Evolutionary conservation across 2,888 invertebrate genomes (phyloP).

Genomic region (Sicus ferrugineus): DNA sequence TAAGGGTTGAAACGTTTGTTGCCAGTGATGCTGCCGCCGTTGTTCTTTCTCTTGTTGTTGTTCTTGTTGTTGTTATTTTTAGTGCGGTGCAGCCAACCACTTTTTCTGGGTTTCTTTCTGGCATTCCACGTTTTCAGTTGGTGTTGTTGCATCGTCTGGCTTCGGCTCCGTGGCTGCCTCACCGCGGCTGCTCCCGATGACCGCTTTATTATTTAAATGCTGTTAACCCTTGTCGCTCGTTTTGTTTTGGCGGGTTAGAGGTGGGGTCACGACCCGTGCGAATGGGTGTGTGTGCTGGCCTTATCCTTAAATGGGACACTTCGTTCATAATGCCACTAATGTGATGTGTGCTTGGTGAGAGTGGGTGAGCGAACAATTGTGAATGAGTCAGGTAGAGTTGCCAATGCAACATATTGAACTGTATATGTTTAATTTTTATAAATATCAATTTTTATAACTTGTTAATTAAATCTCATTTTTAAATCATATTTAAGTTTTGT

Average conservation of each 20-base stretch:
- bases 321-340: slow-evolving; percentile 26
- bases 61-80: slow-evolving; percentile 8
- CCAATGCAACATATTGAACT: slow-evolving; percentile 20
- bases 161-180: slow-evolving; percentile 10
- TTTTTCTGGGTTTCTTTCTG: too few species aligned
- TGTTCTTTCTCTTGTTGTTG: neutral
- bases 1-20: slow-evolving; percentile 52
- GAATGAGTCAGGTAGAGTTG: slow-evolving; percentile 36
- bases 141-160: neutral
- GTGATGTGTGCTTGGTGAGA: neutral
- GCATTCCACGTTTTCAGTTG: too few species aligned
- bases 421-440: neutral
- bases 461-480: neutral
- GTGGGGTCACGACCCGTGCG: slow-evolving; percentile 50
- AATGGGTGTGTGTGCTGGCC: slow-evolving; percentile 36
- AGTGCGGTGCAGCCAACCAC: too few species aligned
- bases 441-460: neutral
- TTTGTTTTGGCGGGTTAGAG: slow-evolving; percentile 53
- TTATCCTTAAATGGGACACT: slow-evolving; percentile 54
- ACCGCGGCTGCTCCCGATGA: slow-evolving; percentile 38
- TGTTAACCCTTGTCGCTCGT: slow-evolving; percentile 55
- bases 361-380: slow-evolving; percentile 33
- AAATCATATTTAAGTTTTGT: too few species aligned
- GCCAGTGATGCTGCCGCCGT: slow-evolving; percentile 14
- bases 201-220: slow-evolving; percentile 51